Evolutionary conservation across 2,888 invertebrate genomes (phyloP).

Genomic region (Tetranychus piercei): DNA sequence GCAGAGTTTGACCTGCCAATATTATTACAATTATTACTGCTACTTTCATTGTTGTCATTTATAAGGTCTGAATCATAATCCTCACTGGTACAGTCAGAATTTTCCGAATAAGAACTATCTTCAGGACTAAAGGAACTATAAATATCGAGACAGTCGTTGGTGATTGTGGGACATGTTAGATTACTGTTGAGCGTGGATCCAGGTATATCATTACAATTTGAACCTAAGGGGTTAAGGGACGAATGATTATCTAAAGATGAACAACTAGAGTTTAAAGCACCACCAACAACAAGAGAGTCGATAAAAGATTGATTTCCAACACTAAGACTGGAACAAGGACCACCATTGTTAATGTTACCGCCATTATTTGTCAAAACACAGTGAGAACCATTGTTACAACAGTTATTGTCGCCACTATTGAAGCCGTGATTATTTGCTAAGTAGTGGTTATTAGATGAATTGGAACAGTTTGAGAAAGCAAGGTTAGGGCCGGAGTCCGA

Average conservation of each 20-base stretch:
- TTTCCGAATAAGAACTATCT: constrained; percentile 33
- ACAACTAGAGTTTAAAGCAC: background rate
- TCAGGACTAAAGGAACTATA: constrained; percentile 30
- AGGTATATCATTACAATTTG: background rate
- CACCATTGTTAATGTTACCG: background rate
- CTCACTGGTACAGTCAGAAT: constrained; percentile 33
- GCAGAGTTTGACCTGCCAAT: background rate
- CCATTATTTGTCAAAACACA: background rate
- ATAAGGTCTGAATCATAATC: constrained; percentile 24
- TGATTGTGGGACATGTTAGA: background rate
- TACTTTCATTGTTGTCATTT: constrained; percentile 6
- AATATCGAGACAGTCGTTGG: constrained; percentile 25
- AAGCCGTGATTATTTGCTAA: constrained; percentile 15
- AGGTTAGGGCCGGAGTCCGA: constrained; percentile 8
- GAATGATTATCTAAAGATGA: background rate
- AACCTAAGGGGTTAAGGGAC: background rate
- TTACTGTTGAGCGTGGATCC: background rate
- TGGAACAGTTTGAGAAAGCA: constrained; percentile 17
- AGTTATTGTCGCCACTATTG: background rate
- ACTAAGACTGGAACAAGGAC: background rate
- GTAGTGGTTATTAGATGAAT: background rate
- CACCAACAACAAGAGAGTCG: background rate
- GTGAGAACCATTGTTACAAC: background rate
- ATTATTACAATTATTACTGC: background rate
- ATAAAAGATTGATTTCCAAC: background rate